Base-by-base conservation (phyloP, 1,140 invertebrate genomes). In the Globodera rostochiensis region DNA sequence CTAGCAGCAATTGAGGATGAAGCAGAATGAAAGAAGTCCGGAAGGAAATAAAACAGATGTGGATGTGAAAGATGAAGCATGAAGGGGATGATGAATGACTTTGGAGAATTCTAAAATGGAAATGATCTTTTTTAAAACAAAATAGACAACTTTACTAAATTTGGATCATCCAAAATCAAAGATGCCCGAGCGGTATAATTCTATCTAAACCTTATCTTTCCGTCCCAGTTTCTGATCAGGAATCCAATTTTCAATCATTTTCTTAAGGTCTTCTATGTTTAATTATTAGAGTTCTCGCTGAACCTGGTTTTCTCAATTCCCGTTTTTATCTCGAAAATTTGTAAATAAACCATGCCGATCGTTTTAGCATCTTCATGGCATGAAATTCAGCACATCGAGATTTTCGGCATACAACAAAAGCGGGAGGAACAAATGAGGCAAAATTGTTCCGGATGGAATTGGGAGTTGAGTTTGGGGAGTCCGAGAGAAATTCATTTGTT, bases 401-500 rank as follows among this genome's bases (percentile, higher is more conserved):
- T 64, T 15, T 64, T 64, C 19, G 57, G 13, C 57, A 19, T 19
- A 13, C 11, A 64, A 64, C 57, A 64, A 64, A 64, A 64, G 1
- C 7, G 46, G 3, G 69, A 6, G 69, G 25, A n/a, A 21, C 67
- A 70, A 71, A 71, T 71, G 69, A 71, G 69, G n/a, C 25, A 47
- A 36, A 71, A 71, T 36, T 71, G 25, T 47, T 71, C 36, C 69
- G 69, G 57, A 64, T 19, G 57, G 57, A 53, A 64, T 64, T 64
- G 57, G 25, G 25, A 15, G 57, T 64, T 64, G 57, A 19, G 57
- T 13, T 64, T 11, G 19, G 57, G 57, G 15, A 19, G 13, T 4
- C 69, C 69, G 9, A 19, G 6, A 21, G 69, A 21, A 45, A 71
- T 71, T 71, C 69, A 71, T 71, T 71, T 71, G 69, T 64, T 64